phyloP scores from a whole-genome alignment of 2,113 vertebrate genomes.

The Silurus asotus region DNA sequence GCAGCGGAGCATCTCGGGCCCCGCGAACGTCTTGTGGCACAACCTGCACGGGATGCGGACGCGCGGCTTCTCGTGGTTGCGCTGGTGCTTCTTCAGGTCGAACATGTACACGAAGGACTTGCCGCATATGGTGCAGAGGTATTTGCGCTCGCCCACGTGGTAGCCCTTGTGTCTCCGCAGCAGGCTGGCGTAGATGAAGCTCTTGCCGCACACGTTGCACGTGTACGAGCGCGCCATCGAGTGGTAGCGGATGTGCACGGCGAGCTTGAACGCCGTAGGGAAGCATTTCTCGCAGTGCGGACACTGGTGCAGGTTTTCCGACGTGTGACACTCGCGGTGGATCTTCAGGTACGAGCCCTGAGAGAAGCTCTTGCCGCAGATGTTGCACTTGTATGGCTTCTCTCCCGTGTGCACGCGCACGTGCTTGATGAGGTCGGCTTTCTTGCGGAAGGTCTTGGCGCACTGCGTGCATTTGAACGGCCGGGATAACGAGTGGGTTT shows the following conservation, averaged over 20 bases:
- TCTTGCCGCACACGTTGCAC: slow-evolving; percentile 66
- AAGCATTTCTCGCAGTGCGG: slow-evolving; percentile 64
- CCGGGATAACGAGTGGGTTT: slow-evolving; percentile 48
- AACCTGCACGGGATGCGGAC: slow-evolving; percentile 45
- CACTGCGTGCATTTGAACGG: slow-evolving; percentile 63
- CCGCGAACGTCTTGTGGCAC: slow-evolving; percentile 52
- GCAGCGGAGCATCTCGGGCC: slow-evolving; percentile 57
- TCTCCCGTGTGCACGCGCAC: slow-evolving; percentile 62
- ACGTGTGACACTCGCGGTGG: slow-evolving; percentile 61
- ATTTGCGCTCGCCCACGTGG: slow-evolving; percentile 63
- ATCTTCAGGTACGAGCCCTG: slow-evolving; percentile 66
- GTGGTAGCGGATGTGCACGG: slow-evolving; percentile 63
- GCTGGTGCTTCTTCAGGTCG: slow-evolving; percentile 59
- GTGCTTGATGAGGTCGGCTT: slow-evolving; percentile 67
- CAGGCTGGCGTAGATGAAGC: slow-evolving; percentile 58
- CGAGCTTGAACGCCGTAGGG: slow-evolving; percentile 59
- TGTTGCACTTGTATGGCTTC: slow-evolving; percentile 58
- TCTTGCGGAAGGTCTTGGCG: slow-evolving; percentile 63
- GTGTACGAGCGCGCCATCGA: slow-evolving; percentile 59
- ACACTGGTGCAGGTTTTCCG: slow-evolving; percentile 64
- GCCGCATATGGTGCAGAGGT: slow-evolving; percentile 52
- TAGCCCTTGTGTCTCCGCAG: slow-evolving; percentile 66
- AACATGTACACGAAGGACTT: slow-evolving; percentile 58
- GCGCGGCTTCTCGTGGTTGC: slow-evolving; percentile 44
- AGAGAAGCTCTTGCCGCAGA: slow-evolving; percentile 65